Conservation (phyloP, 2,113 vertebrate genomes). For the Cariama cristata region DNA sequence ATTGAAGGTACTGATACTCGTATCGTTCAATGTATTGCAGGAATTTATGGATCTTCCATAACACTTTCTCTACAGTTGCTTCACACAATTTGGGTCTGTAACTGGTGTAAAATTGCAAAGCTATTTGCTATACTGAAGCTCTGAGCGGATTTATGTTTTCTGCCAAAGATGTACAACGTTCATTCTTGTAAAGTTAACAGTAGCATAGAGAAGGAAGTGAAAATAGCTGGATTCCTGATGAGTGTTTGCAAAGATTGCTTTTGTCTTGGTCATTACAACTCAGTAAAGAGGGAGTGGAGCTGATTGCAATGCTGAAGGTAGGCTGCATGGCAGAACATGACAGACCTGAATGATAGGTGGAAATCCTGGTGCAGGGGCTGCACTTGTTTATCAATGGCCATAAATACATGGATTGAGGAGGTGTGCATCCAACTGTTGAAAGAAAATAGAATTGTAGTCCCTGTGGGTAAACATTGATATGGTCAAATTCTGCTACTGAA, state of each 20-base stretch:
- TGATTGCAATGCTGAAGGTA: not conserved
- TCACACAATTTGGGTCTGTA: not conserved
- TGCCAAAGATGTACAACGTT: not conserved
- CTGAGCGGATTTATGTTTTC: not conserved
- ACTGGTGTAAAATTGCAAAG: not conserved
- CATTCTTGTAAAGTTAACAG: not conserved
- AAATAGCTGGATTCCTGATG: not conserved
- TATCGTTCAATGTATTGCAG: not conserved
- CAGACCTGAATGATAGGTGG: not conserved
- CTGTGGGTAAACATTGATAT: not conserved
- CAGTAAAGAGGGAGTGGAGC: not conserved
- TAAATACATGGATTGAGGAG: not conserved
- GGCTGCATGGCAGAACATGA: not conserved
- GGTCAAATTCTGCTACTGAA: not conserved
- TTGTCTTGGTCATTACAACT: not conserved
- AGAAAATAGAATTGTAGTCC: not conserved
- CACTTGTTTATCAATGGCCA: rapidly evolving
- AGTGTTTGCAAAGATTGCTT: not conserved
- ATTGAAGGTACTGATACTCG: not conserved
- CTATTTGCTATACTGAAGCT: not conserved
- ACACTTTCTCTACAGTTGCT: not conserved
- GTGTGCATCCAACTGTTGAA: not conserved
- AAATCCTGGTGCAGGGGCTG: not conserved
- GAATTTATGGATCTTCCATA: not conserved
- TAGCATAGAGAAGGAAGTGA: not conserved